phyloP scores from a whole-genome alignment of 2,888 invertebrate species.

The Drosophila mulleri region DNA sequence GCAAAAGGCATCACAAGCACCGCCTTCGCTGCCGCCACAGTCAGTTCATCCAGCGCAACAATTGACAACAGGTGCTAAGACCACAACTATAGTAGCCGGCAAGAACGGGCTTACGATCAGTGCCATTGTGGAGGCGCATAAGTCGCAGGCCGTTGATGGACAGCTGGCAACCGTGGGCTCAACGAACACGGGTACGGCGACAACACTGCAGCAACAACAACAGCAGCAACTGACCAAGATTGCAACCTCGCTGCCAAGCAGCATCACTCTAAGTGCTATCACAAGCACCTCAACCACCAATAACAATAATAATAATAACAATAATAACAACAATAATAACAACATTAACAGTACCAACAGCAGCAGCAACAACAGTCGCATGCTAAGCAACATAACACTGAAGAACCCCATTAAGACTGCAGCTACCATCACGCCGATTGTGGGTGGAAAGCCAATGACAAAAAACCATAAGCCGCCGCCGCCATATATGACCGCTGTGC shows the following conservation, averaged over 20 bases:
- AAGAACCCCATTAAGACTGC: slow-evolving; percentile 79
- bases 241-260: slow-evolving; percentile 76
- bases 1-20: slow-evolving; percentile 47
- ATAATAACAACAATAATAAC: slow-evolving; percentile 21
- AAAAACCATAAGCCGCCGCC: slow-evolving; percentile 84
- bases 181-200: slow-evolving; percentile 90
- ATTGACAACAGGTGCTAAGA: slow-evolving; percentile 53
- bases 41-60: slow-evolving; percentile 32
- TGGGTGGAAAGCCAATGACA: slow-evolving; percentile 82
- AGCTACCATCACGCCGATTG: slow-evolving; percentile 85
- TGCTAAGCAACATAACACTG: slow-evolving; percentile 57
- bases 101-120: slow-evolving; percentile 82
- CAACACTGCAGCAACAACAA: slow-evolving; percentile 85
- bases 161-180: slow-evolving; percentile 86
- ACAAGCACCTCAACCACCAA: slow-evolving; percentile 50
- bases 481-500: slow-evolving; percentile 81
- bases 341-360: slow-evolving; percentile 44
- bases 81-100: slow-evolving; percentile 73
- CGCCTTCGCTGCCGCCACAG: slow-evolving; percentile 23
- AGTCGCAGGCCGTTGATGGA: slow-evolving; percentile 44
- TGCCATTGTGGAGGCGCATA: slow-evolving; percentile 67
- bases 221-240: slow-evolving; percentile 70
- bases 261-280: slow-evolving; percentile 79
- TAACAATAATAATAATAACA: slow-evolving; percentile 34
- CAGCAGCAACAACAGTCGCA: slow-evolving; percentile 57